phyloP scores from a whole-genome alignment of 2,113 vertebrate genomes.

The Illadopsis cleaveri region DNA sequence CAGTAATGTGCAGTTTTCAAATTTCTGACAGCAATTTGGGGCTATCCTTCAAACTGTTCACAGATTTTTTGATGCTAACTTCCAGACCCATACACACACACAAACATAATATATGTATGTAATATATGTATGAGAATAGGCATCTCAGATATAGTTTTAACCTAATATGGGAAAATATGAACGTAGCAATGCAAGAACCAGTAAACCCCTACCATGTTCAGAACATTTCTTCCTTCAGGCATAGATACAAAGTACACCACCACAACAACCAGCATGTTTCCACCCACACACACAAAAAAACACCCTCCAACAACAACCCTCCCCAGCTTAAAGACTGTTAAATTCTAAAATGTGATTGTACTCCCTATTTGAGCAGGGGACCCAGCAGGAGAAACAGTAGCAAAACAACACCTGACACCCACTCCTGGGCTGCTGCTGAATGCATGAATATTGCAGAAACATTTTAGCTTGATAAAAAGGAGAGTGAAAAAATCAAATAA shows the following conservation, averaged over 20 bases:
- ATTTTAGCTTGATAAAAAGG: slow-evolving; percentile 24
- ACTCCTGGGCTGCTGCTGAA: slow-evolving; percentile 41
- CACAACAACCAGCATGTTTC: neutral
- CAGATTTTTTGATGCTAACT: neutral
- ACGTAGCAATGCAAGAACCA: neutral
- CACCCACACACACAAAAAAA: neutral
- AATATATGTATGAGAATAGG: too few species aligned
- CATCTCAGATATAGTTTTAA: neutral
- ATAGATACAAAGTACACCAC: neutral
- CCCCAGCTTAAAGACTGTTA: neutral
- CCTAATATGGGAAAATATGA: neutral
- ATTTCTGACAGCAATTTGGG: neutral
- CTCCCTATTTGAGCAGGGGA: neutral
- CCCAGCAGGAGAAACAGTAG: slow-evolving; percentile 15
- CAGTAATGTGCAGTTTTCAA: neutral
- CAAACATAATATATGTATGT: too few species aligned
- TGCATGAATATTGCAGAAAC: slow-evolving; percentile 39
- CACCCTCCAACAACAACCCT: neutral
- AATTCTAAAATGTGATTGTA: neutral
- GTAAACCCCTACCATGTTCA: neutral
- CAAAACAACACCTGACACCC: slow-evolving; percentile 42
- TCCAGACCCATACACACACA: neutral
- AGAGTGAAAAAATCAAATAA: slow-evolving; percentile 26
- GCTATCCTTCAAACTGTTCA: neutral
- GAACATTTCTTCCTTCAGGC: neutral